Base-by-base conservation (phyloP, 2,888 invertebrate species). In the Conistra vaccinii region DNA sequence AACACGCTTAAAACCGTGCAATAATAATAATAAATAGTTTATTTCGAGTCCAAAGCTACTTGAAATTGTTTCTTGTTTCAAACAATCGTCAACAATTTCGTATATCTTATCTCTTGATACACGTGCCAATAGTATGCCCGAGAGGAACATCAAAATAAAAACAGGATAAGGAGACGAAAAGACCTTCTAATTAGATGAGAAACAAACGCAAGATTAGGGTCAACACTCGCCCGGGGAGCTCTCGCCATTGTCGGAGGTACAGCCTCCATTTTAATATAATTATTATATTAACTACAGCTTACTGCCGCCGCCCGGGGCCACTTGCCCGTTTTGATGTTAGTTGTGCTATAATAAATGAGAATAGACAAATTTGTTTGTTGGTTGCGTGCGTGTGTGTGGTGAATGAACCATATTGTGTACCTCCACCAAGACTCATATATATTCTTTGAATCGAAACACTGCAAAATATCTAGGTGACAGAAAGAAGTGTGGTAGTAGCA, bases 151-250 rank as follows among this genome's bases (percentile, higher is more conserved):
- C 85, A 80, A 88, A 90, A 92, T 92, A 92, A 93, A 93, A 93
- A 93, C 91, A 90, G 87, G 89, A 91, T 90, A 92, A 91, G 88
- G 86, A 91, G 90, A 88, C 89, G 90, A 91, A 91, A 90, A 90
- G 89, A 88, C 83, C 89, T 78, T 88, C 91, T 94, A 94, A 95
- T 95, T 94, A 94, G 91, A 93, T 90, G 91, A 92, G 90, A 91
- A 93, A 93, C 93, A 94, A 94, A 92, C 92, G 89, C 86, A 85
- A 89, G 89, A 93, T 93, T 92, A 93, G 91, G 93, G 93, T 92
- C 93, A 91, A 90, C 91, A 89, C 80, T 80, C 87, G 90, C 90
- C 87, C 69, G 80, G 88, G 90, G 91, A 88, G 80, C 84, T 88
- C 86, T 78, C 74, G 72, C 81, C 88, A 89, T 90, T 92, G 90